Evolutionary conservation across 2,888 invertebrate species (phyloP), one percentile per base, ranked within the genome.

Genomic region (Aphidoletes aphidimyza): DNA sequence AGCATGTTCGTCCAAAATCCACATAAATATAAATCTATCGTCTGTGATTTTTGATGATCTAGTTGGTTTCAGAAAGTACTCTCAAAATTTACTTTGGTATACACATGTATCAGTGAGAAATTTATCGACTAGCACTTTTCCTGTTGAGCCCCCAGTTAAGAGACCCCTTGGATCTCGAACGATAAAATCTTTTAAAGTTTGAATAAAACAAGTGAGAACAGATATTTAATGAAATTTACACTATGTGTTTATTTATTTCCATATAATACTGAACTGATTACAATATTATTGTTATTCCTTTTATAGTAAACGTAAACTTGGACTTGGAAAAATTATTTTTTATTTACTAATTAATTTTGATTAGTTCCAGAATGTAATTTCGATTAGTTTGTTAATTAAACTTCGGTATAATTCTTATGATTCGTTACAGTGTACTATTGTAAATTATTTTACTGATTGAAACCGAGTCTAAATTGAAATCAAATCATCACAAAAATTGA

Each of bases 301-400:
- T 47, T 47, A 47, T 47, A 47, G 9, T 47, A 47, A 47, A 47
- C 47, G 47, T 47, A 47, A 47, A 47, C 47, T 47, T 47, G 17
- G 47, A 47, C 47, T 47, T 47, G 47, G 47, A 47, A 47, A 47
- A 47, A 47, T 47, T 47, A 47, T 47, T 47, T 47, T 47, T 47
- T 47, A 11, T 47, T 42, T 42, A 42, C 42, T 47, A 47, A 47
- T 47, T 47, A 47, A 47, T 47, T 47, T 47, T 47, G 47, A 47
- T 47, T 47, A 47, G 47, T 47, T 47, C 47, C 6, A 47, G 47
- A 47, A 47, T 14, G 47, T 47, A 47, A 47, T 47, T 47, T 47
- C 47, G 47, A 47, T 47, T 47, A 47, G 47, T 47, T 47, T 47
- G 47, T 47, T 47, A 47, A 47, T 47, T 47, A 47, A 47, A 47